Base-by-base conservation (phyloP, 2,888 invertebrate genomes). In the Melikaiella ostensackeni region DNA sequence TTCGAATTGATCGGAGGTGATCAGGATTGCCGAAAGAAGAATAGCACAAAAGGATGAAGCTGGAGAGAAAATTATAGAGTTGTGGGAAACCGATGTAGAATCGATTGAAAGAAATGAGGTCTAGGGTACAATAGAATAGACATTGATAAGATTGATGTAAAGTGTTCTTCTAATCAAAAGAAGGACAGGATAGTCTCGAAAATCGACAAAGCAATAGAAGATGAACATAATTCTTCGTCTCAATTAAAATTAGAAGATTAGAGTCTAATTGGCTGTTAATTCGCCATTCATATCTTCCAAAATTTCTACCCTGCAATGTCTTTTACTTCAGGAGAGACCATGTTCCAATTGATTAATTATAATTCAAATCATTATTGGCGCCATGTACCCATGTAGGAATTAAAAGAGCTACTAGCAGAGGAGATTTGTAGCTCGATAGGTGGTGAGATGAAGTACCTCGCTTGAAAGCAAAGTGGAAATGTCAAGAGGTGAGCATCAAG, bases 381-480 rank as follows among this genome's bases (percentile, higher is more conserved):
- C 21, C 7, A n/a, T 19, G 19, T 19, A 5, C 7, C 1, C 19
- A 46, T n/a, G 50, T 50, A 9, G n/a, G 50, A 19, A 50, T 50
- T 50, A n/a, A n/a, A 50, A n/a, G n/a, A 50, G 50, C n/a, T n/a
- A 7, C 9, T 2, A 50, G 16, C n/a, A 50, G 50, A 50, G 46
- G 46, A n/a, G 21, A 62, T 30, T 27, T 61, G 61, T 24, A 19
- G 62, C n/a, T 33, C 30, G 62, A 62, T 33, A 9, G 19, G 9
- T n/a, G n/a, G 30, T 9, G n/a, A n/a, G 62, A 63, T 63, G 35
- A n/a, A 35, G 62, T 21, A 16, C 30, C 30, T 50, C n/a, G 70
- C 70, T 42, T 70, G 46, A 50, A 70, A 70, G 50, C 70, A 50
- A 50, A 70, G 30, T 66, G 46, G 46, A 42, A 66, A 66, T 66